Conservation (phyloP, 2,113 vertebrate species). For the Cynopterus brachyotis region DNA sequence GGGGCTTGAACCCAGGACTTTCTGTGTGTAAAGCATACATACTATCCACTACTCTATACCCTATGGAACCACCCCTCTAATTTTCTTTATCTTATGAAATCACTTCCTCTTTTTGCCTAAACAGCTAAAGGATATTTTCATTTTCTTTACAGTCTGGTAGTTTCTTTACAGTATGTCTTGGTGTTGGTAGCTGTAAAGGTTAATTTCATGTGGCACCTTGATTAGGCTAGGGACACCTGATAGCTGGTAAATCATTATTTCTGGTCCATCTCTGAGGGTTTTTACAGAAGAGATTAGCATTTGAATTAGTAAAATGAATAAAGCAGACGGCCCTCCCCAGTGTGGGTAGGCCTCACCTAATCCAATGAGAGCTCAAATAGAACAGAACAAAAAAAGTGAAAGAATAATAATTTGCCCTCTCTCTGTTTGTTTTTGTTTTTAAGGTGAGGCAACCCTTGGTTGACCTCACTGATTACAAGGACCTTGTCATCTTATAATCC, state of each 20-base stretch:
- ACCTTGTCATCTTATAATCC: no score
- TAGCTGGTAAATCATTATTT: not conserved
- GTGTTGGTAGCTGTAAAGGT: not conserved
- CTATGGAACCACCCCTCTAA: slow-evolving; percentile 90
- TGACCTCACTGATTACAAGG: no score
- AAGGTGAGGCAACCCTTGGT: no score
- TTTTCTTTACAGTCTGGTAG: not conserved
- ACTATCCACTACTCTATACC: slow-evolving; percentile 99
- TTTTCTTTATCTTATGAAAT: not conserved
- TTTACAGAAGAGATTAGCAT: not conserved
- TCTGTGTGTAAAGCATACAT: slow-evolving; percentile 99
- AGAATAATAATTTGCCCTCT: not conserved
- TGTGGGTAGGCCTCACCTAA: not conserved
- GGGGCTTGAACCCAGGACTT: slow-evolving; percentile 99
- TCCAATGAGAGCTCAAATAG: not conserved
- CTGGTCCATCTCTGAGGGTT: not conserved
- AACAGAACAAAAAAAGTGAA: not conserved
- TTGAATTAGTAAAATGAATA: not conserved
- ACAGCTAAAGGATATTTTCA: not conserved
- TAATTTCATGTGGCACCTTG: not conserved
- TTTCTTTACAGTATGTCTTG: not conserved
- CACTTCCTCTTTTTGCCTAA: not conserved
- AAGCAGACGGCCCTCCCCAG: not conserved
- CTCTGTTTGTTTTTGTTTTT: not conserved
- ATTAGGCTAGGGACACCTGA: not conserved